Evolutionary conservation across 2,888 invertebrate genomes (phyloP).

Genomic region (Trachelus iudaicus): DNA sequence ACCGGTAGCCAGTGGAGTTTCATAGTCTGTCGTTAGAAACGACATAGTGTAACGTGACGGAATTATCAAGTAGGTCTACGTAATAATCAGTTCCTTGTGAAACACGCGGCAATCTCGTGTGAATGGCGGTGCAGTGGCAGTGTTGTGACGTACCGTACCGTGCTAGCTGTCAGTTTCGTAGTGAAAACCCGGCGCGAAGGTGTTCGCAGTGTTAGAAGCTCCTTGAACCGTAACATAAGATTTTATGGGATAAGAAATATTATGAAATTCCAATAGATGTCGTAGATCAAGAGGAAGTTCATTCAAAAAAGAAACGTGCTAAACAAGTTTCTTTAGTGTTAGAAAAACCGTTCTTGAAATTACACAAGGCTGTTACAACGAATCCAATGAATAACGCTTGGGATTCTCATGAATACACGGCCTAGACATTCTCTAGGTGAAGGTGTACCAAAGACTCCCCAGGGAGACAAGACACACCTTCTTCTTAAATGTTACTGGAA

Average conservation of each 20-base stretch:
- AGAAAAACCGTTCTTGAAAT: background rate
- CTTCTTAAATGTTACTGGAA: background rate
- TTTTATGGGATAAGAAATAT: background rate
- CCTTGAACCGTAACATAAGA: background rate
- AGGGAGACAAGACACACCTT: background rate
- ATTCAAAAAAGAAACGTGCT: background rate
- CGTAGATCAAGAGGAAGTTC: background rate
- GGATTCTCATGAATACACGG: background rate
- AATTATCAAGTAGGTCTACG: background rate
- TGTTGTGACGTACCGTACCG: conserved; percentile 50
- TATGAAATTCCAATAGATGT: background rate
- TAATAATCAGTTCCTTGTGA: background rate
- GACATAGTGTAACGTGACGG: background rate
- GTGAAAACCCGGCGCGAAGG: conserved; percentile 11
- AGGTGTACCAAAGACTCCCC: background rate
- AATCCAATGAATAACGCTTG: background rate
- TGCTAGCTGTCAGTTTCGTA: conserved; percentile 43
- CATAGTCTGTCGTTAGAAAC: background rate
- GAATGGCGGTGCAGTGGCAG: conserved; percentile 46
- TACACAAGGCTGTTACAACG: background rate
- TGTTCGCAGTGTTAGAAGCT: background rate
- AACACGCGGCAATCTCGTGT: conserved; percentile 23
- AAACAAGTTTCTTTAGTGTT: background rate
- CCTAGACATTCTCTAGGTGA: background rate
- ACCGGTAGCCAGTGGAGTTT: background rate